Conservation (phyloP, 2,797 vertebrate genomes). For the Simalia tracyae region DNA sequence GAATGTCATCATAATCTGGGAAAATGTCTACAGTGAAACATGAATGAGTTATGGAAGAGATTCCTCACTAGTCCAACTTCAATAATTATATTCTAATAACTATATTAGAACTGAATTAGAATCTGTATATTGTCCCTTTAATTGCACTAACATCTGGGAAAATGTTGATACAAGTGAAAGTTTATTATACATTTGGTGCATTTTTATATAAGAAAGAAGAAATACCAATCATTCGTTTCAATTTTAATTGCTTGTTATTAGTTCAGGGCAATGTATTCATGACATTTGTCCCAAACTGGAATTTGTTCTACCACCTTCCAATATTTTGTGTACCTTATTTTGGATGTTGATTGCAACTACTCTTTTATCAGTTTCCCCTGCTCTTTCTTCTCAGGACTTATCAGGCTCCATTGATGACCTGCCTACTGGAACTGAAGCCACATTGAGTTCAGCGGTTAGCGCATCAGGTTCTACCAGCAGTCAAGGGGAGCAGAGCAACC, state of each 20-base stretch:
- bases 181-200: background rate
- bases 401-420: slow-evolving; percentile 96
- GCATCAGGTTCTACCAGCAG: slow-evolving; percentile 87
- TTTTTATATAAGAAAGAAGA: background rate
- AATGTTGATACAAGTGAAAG: background rate
- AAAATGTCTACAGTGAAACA: background rate
- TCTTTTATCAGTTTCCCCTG: background rate
- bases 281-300: slow-evolving; percentile 21
- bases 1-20: slow-evolving; percentile 6
- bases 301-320: background rate
- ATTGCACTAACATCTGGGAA: background rate
- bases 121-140: slow-evolving; percentile 12
- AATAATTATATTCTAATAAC: background rate
- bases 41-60: background rate
- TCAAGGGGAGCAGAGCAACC: slow-evolving; percentile 90
- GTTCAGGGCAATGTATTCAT: background rate
- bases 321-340: background rate
- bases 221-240: background rate
- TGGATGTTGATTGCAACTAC: background rate
- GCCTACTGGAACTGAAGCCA: slow-evolving; percentile 91
- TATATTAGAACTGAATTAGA: background rate
- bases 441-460: slow-evolving; percentile 84
- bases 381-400: slow-evolving; percentile 82
- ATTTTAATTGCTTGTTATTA: background rate
- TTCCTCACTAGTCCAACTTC: background rate